These are phyloP conservation scores for Nerophis lumbriciformis DNA, from an alignment of 2,113 vertebrate genomes.

Conservation along the genomic window DNA sequence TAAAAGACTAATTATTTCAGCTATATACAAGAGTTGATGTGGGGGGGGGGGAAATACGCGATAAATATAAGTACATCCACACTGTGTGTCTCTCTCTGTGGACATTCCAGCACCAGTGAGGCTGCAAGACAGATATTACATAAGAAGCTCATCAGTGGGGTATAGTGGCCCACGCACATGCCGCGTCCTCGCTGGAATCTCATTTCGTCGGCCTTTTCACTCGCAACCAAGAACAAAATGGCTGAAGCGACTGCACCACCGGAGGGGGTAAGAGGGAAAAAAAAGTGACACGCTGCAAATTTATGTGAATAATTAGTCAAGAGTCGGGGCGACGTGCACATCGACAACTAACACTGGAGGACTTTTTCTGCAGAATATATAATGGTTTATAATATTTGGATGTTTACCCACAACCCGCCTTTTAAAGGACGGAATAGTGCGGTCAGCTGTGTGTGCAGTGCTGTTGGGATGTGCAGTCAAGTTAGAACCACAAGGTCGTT, in stretches of 20 bases:
- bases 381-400: not conserved
- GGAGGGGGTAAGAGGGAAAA: not conserved
- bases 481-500: constrained; percentile 27
- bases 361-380: constrained; percentile 7
- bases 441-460: constrained; percentile 11
- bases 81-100: not conserved
- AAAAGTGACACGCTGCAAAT: constrained; percentile 15
- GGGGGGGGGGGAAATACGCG: not conserved
- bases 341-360: not conserved
- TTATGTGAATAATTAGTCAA: constrained; percentile 43
- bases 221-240: constrained; percentile 62
- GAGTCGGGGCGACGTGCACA: constrained; percentile 22
- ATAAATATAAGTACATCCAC: not conserved
- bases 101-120: constrained; percentile 21
- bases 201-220: constrained; percentile 43
- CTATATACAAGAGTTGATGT: not conserved
- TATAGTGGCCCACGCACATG: constrained; percentile 65
- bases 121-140: constrained; percentile 58
- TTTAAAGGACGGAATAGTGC: constrained; percentile 5
- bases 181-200: constrained; percentile 56
- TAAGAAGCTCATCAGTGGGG: constrained; percentile 69
- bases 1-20: not conserved
- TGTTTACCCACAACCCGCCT: not conserved
- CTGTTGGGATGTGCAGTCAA: constrained; percentile 6
- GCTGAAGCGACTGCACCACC: constrained; percentile 48